Conservation (phyloP, 1,140 invertebrate genomes). For the Sinella curviseta region DNA sequence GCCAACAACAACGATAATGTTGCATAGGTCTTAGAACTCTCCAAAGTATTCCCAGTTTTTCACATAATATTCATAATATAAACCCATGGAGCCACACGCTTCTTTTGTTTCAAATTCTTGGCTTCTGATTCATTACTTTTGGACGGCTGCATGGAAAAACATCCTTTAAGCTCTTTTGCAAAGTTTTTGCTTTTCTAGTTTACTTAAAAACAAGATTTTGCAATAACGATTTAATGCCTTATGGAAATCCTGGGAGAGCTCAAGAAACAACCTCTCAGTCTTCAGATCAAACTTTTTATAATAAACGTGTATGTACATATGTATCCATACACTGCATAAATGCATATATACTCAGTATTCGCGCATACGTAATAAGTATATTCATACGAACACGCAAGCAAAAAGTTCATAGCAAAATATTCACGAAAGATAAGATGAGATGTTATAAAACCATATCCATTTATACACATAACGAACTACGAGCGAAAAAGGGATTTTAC, state of each 20-base stretch:
- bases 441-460: too few species aligned
- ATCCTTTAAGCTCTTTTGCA: background rate
- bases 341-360: too few species aligned
- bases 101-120: background rate
- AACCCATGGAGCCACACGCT: background rate
- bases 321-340: too few species aligned
- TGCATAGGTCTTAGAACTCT: too few species aligned
- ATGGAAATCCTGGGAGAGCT: background rate
- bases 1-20: too few species aligned
- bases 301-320: too few species aligned
- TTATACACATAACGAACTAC: background rate
- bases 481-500: background rate
- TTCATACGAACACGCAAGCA: too few species aligned
- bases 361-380: too few species aligned
- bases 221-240: background rate
- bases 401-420: too few species aligned
- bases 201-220: background rate
- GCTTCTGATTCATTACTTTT: background rate
- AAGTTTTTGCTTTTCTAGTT: background rate
- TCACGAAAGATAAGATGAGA: too few species aligned
- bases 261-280: background rate
- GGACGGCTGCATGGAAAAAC: background rate
- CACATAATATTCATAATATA: background rate
- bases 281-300: background rate
- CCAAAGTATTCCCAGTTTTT: background rate